Base-by-base conservation (phyloP, 2,888 invertebrate species). In the Drosophila gaucha region DNA sequence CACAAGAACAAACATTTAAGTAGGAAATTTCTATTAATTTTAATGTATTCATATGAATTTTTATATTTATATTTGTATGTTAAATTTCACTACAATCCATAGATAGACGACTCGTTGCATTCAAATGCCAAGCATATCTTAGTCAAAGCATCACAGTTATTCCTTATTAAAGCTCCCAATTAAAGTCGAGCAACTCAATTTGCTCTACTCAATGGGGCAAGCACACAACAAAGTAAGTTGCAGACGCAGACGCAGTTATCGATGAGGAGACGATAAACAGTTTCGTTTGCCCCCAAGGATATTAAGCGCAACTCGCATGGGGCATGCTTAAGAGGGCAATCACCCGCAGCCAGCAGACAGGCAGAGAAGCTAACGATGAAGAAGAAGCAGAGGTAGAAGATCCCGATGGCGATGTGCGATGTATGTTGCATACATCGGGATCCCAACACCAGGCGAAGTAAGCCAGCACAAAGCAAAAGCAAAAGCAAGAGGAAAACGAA, bases 281-380 rank as follows among this genome's bases (percentile, higher is more conserved):
- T 76, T 76, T 49, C 66, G 47, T 70, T 78, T 67, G 67, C 38
- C 70, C 74, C 73, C 75, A 84, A 86, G 83, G 83, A 83, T 83
- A 71, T 80, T 62, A 67, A 67, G 52, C 62, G 58, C 65, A 68
- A 58, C 70, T 67, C 68, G 54, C 67, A 67, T 65, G 64, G 67
- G 70, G 67, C 67, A 57, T 66, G 72, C 54, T 74, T 67, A 41
- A 68, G 51, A 83, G 86, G 82, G 49, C 83, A 83, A 74, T 83
- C 73, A 84, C 86, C 86, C 67, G 63, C 58, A 35, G 14, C 24
- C 54, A 28, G 6, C 12, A 20, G 4, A 6, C 12, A 9, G 8
- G 14, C 8, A 1, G 9, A 41, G 39, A 16, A 26, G 43, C 43
- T 26, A 10, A 43, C 24, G 28, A 12, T 26, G 8, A 3, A 28